Conservation (phyloP, 2,113 vertebrate genomes). For the Scomber japonicus region DNA sequence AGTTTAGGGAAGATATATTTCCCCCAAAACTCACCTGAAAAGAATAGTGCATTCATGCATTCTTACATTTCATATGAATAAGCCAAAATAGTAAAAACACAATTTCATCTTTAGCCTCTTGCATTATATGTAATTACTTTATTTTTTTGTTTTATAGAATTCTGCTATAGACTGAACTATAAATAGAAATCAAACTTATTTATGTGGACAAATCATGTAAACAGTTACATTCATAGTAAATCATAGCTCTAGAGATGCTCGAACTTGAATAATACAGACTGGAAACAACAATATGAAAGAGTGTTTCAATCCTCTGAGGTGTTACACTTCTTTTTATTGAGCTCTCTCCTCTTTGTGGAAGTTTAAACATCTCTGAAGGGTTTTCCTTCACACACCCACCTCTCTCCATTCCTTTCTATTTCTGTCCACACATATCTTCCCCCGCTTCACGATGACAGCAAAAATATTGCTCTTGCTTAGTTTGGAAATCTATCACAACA, state of each 20-base stretch:
- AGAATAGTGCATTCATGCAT: neutral
- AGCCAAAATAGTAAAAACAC: too few relatives aligned
- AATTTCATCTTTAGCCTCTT: too few relatives aligned
- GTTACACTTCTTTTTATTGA: neutral
- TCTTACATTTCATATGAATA: neutral
- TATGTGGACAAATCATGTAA: neutral
- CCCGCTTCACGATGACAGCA: neutral
- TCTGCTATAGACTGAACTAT: neutral
- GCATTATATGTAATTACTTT: neutral
- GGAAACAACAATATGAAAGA: conserved; percentile 7
- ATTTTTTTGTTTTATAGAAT: neutral
- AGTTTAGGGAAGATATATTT: too few relatives aligned
- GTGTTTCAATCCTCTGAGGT: neutral
- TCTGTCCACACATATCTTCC: conserved; percentile 27
- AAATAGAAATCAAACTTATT: neutral
- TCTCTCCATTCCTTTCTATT: conserved; percentile 66
- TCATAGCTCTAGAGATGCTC: neutral
- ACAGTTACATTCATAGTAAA: neutral
- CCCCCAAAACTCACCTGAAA: neutral
- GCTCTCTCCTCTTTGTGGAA: conserved; percentile 5
- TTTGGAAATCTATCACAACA: conserved; percentile 21
- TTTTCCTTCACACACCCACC: conserved; percentile 45
- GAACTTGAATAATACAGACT: neutral
- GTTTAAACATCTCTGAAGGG: conserved; percentile 20
- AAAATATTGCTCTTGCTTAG: neutral